Percentiles rank a stretch among this genome's conserved stretches.
Evolutionary conservation across 2,888 invertebrate species (phyloP).

Genomic region (Andrena trimmerana): DNA sequence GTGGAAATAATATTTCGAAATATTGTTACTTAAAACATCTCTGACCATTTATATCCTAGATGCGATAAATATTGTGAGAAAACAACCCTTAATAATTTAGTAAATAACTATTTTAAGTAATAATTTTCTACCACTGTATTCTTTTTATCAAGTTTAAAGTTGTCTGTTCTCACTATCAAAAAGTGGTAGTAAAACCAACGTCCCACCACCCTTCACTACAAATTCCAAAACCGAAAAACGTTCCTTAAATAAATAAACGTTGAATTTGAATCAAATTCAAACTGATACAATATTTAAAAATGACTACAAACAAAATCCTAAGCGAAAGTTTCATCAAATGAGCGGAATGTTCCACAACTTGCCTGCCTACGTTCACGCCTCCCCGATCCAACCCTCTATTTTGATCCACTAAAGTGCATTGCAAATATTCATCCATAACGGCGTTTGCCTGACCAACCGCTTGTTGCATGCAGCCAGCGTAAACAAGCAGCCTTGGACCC

Average conservation of each 20-base stretch:
- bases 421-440: constrained; percentile 36
- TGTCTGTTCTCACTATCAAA: too few relatives aligned
- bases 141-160: too few relatives aligned
- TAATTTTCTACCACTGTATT: too few relatives aligned
- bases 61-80: not conserved
- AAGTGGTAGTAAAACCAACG: too few relatives aligned
- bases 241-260: too few relatives aligned
- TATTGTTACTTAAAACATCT: not conserved
- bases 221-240: too few relatives aligned
- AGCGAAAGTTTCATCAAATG: not conserved
- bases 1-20: not conserved
- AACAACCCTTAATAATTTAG: too few relatives aligned
- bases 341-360: not conserved
- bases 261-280: too few relatives aligned
- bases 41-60: not conserved
- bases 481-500: constrained; percentile 12
- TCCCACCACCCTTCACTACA: too few relatives aligned
- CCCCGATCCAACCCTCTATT: not conserved
- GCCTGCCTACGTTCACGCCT: not conserved
- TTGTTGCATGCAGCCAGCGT: constrained; percentile 33
- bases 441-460: constrained; percentile 20
- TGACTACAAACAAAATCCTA: too few relatives aligned
- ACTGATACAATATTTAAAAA: not conserved
- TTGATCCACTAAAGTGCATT: not conserved
- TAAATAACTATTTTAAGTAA: too few relatives aligned